These are phyloP conservation scores for Chymomyza fuscimana DNA, from an alignment of 2,888 invertebrate genomes.

Conservation along the genomic window DNA sequence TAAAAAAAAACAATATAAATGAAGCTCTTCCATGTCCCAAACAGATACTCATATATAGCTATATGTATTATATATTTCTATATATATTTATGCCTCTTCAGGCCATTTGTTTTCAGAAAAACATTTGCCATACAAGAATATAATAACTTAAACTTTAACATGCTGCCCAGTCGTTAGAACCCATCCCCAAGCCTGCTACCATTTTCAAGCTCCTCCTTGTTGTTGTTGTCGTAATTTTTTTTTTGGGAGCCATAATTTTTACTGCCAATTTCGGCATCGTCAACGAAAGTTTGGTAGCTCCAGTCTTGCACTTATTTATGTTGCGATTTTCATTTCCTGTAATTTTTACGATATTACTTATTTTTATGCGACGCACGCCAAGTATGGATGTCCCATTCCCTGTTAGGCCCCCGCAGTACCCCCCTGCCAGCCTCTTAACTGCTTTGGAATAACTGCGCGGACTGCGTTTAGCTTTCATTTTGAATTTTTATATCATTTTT, in stretches of 20 bases:
- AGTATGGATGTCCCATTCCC: slow-evolving; percentile 18
- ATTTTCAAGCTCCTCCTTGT: slow-evolving; percentile 32
- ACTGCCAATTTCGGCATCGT: slow-evolving; percentile 60
- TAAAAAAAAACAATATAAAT: neutral
- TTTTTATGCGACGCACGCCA: slow-evolving; percentile 68
- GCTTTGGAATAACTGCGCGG: neutral
- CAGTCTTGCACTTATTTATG: slow-evolving; percentile 50
- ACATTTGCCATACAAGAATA: slow-evolving; percentile 31
- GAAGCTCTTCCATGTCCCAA: neutral
- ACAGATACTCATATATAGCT: slow-evolving; percentile 38
- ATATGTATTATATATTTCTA: slow-evolving; percentile 4
- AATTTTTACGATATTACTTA: slow-evolving; percentile 73
- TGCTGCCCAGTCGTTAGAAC: slow-evolving; percentile 26
- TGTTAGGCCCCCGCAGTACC: neutral
- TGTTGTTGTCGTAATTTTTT: slow-evolving; percentile 1
- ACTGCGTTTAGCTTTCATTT: slow-evolving; percentile 65
- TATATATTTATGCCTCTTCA: slow-evolving; percentile 22
- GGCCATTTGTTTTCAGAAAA: slow-evolving; percentile 33
- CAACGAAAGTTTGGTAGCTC: slow-evolving; percentile 63
- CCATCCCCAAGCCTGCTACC: slow-evolving; percentile 48
- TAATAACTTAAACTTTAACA: slow-evolving; percentile 56
- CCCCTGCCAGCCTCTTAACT: neutral
- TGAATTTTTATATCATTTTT: slow-evolving; percentile 64
- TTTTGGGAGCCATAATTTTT: slow-evolving; percentile 57
- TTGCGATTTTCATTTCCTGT: slow-evolving; percentile 70